Conservation (phyloP, 2,888 invertebrate species). For the Crepidodera aurea region DNA sequence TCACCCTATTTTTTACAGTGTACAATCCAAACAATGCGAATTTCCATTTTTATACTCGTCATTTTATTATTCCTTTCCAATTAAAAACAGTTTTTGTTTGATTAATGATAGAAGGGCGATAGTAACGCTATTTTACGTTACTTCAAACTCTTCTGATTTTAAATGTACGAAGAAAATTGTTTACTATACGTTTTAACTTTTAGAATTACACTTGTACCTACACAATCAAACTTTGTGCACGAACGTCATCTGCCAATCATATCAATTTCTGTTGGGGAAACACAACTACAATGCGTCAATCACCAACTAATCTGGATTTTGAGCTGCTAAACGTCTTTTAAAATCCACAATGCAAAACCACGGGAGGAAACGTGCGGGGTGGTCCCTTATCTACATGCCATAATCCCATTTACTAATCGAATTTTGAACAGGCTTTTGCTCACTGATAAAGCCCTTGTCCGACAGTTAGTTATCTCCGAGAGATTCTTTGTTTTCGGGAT, state of each 20-base stretch:
- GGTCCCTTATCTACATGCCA: slow-evolving; percentile 40
- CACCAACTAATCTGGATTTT: slow-evolving; percentile 52
- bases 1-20: no score
- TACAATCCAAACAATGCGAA: no score
- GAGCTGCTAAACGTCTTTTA: slow-evolving; percentile 56
- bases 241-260: slow-evolving; percentile 50
- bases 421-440: slow-evolving; percentile 25
- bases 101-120: no score
- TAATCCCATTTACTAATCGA: slow-evolving; percentile 38
- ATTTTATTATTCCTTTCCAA: no score
- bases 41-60: no score
- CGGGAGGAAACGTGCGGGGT: slow-evolving; percentile 46
- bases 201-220: no score
- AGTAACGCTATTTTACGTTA: no score
- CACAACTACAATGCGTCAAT: slow-evolving; percentile 40
- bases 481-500: background rate
- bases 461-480: slow-evolving; percentile 13
- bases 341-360: slow-evolving; percentile 51
- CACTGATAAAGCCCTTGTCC: slow-evolving; percentile 17
- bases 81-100: no score
- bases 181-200: no score
- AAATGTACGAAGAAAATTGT: no score
- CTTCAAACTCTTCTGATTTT: no score
- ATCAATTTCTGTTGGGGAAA: slow-evolving; percentile 38
- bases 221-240: no score